Evolutionary conservation across 2,888 invertebrate genomes (phyloP).

Genomic region (Tetanocera ferruginea): DNA sequence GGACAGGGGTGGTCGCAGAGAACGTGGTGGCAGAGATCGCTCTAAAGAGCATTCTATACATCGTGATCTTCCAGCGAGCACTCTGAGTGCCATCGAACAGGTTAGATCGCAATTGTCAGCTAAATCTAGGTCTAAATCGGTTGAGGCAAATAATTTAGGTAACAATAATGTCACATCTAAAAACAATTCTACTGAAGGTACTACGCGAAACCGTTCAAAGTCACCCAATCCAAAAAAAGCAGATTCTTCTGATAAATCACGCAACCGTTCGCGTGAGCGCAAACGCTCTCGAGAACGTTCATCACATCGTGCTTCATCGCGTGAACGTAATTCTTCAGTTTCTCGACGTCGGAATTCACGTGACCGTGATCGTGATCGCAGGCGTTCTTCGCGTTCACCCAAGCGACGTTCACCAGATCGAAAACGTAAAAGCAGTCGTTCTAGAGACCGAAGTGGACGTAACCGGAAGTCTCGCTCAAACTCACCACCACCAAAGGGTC

Average conservation of each 20-base stretch:
- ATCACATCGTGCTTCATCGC: slow-evolving; percentile 53
- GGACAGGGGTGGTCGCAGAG: slow-evolving; percentile 54
- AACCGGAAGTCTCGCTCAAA: slow-evolving; percentile 55
- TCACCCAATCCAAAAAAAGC: slow-evolving; percentile 54
- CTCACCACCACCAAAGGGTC: slow-evolving; percentile 51
- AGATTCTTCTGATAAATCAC: slow-evolving; percentile 60
- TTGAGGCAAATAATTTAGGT: slow-evolving; percentile 58
- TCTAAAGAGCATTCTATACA: slow-evolving; percentile 49
- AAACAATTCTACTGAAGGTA: slow-evolving; percentile 43
- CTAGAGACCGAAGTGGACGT: slow-evolving; percentile 54
- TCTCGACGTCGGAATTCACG: slow-evolving; percentile 55
- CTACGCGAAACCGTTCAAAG: slow-evolving; percentile 58
- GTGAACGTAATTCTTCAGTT: slow-evolving; percentile 60
- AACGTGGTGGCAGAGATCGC: slow-evolving; percentile 51
- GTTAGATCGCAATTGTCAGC: slow-evolving; percentile 60
- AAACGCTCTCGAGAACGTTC: slow-evolving; percentile 51
- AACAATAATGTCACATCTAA: slow-evolving; percentile 47
- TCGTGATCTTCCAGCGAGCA: slow-evolving; percentile 49
- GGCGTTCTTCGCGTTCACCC: slow-evolving; percentile 56
- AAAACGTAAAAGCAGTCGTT: slow-evolving; percentile 52
- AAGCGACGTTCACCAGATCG: slow-evolving; percentile 56
- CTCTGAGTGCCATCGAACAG: slow-evolving; percentile 55
- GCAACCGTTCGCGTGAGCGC: slow-evolving; percentile 62
- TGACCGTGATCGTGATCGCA: slow-evolving; percentile 47
- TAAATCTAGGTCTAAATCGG: slow-evolving; percentile 69